Conservation (phyloP, 2,113 vertebrate species). For the Bothrops jararaca region DNA sequence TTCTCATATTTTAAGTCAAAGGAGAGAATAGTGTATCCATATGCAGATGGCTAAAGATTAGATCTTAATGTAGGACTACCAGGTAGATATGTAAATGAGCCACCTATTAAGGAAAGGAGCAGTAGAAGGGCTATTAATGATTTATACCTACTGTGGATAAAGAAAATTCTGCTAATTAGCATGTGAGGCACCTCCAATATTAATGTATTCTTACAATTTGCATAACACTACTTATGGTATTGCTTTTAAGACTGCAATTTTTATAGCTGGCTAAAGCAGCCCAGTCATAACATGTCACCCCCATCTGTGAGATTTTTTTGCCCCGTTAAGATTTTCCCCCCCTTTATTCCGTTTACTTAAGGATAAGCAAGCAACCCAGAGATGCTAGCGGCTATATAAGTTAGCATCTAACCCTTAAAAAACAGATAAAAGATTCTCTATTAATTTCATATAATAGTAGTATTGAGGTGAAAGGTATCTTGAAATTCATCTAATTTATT, state of each 20-base stretch:
- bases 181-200: neutral
- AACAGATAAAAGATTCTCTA: neutral
- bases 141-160: slow-evolving; percentile 17
- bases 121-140: neutral
- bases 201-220: neutral
- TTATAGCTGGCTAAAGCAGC: neutral
- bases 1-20: neutral
- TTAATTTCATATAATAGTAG: neutral
- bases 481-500: neutral
- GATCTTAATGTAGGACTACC: neutral
- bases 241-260: slow-evolving; percentile 13
- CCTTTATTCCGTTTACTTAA: neutral
- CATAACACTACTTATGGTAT: neutral
- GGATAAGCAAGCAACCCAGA: neutral
- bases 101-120: neutral
- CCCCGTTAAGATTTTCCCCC: neutral
- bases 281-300: neutral
- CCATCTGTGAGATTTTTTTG: neutral
- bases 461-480: neutral
- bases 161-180: slow-evolving; percentile 11
- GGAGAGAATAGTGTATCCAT: neutral
- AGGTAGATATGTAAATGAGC: neutral
- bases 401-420: neutral
- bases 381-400: neutral
- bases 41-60: neutral